Percentiles rank a stretch among this genome's conserved stretches.
Evolutionary conservation across 2,888 invertebrate species (phyloP).

Genomic region (Hoplodrina blanda): DNA sequence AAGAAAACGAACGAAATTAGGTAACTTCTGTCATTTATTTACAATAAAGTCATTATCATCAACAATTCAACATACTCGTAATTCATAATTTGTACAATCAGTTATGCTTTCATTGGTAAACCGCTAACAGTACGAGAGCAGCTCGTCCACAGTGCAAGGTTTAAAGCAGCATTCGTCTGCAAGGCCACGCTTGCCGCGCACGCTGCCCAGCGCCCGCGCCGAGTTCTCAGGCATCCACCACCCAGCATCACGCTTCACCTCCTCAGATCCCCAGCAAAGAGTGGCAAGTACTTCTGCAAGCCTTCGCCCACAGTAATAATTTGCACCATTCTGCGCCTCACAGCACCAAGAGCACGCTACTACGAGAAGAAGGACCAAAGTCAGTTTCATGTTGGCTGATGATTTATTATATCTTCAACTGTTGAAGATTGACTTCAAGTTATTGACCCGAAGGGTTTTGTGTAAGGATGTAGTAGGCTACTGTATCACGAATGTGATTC

Average conservation of each 20-base stretch:
- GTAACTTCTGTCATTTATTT: constrained; percentile 37
- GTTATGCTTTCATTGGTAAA: neutral
- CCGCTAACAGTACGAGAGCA: constrained; percentile 62
- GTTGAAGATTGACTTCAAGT: neutral
- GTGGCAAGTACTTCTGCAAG: constrained; percentile 36
- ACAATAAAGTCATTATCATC: constrained; percentile 1
- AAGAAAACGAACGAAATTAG: constrained; percentile 6
- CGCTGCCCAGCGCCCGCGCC: constrained; percentile 22
- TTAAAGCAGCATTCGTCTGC: constrained; percentile 70
- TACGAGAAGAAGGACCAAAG: constrained; percentile 29
- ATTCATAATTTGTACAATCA: constrained; percentile 20
- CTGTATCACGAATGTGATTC: constrained; percentile 24
- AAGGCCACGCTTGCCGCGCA: constrained; percentile 59
- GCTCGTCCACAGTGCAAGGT: constrained; percentile 64
- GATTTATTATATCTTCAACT: constrained; percentile 1
- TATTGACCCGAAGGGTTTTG: neutral
- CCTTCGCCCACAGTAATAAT: constrained; percentile 47
- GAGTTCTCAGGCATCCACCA: constrained; percentile 32
- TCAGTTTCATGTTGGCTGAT: constrained; percentile 37
- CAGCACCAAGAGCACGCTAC: constrained; percentile 28
- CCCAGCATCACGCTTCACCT: constrained; percentile 43
- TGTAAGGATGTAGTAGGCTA: constrained; percentile 3
- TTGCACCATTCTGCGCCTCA: constrained; percentile 28
- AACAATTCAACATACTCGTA: neutral
- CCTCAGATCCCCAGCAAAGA: constrained; percentile 40